Conservation (phyloP, 2,113 vertebrate species). For the Cathartes aura region DNA sequence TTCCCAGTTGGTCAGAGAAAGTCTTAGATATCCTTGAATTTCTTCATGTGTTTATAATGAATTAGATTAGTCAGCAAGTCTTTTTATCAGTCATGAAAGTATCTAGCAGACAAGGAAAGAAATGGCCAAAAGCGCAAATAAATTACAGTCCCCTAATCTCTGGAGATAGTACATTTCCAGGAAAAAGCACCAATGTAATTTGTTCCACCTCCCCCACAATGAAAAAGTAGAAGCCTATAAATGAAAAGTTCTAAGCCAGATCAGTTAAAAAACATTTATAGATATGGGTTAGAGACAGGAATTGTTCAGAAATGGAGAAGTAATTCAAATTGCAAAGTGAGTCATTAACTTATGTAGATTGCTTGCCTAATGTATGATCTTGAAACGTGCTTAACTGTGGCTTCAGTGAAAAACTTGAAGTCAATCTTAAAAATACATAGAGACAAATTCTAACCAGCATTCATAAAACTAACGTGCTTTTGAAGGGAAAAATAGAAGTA, state of each 20-base stretch:
- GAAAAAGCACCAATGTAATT: not conserved
- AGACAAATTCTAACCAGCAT: not conserved
- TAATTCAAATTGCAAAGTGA: not conserved
- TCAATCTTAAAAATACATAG: not conserved
- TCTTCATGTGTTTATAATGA: not conserved
- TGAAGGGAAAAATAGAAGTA: not conserved
- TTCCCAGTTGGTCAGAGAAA: not conserved
- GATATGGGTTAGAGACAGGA: not conserved
- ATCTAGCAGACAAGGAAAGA: not conserved
- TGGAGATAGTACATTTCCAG: not conserved
- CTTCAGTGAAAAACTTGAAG: not conserved
- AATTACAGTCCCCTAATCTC: constrained; percentile 1
- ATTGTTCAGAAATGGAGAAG: not conserved
- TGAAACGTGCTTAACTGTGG: not conserved
- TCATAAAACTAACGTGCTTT: not conserved
- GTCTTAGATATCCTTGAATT: not conserved
- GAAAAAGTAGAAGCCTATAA: not conserved
- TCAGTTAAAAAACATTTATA: not conserved
- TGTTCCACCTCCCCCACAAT: not conserved
- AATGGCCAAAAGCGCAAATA: not conserved
- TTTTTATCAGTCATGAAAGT: not conserved
- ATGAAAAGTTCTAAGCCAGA: not conserved
- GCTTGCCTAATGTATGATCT: not conserved
- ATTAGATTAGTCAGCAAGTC: not conserved
- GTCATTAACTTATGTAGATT: not conserved